These are phyloP conservation scores for Cercopithecus mona DNA, from an alignment of 2,113 vertebrate species.

Conservation along the genomic window DNA sequence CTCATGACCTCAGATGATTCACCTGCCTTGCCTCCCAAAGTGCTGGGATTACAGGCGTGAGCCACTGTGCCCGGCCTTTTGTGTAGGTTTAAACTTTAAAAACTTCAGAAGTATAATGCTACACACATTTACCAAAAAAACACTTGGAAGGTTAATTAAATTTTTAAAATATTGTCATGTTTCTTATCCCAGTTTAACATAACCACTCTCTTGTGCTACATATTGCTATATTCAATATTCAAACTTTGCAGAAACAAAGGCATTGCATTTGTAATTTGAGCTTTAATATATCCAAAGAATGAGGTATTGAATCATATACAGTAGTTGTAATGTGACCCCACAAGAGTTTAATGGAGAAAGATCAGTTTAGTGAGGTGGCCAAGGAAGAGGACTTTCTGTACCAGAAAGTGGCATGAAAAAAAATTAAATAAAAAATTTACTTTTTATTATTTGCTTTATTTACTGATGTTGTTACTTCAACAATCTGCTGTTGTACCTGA, in stretches of 20 bases:
- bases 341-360: not conserved
- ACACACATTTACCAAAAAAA: not conserved
- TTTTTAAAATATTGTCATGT: not conserved
- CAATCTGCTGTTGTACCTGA: not conserved
- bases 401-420: not conserved
- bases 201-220: not conserved
- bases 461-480: not conserved
- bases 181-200: not conserved
- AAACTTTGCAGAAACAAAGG: not conserved
- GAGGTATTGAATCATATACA: not conserved
- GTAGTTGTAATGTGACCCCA: not conserved
- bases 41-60: too few relatives aligned
- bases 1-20: too few relatives aligned
- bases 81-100: not conserved
- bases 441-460: not conserved
- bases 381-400: not conserved
- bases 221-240: not conserved
- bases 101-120: not conserved
- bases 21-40: too few relatives aligned
- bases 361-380: not conserved
- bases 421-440: not conserved
- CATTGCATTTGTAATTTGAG: not conserved
- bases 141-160: not conserved
- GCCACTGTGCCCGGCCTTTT: not conserved
- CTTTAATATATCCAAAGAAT: not conserved